phyloP scores from a whole-genome alignment of 2,888 invertebrate genomes.

The Ctena decussata region DNA sequence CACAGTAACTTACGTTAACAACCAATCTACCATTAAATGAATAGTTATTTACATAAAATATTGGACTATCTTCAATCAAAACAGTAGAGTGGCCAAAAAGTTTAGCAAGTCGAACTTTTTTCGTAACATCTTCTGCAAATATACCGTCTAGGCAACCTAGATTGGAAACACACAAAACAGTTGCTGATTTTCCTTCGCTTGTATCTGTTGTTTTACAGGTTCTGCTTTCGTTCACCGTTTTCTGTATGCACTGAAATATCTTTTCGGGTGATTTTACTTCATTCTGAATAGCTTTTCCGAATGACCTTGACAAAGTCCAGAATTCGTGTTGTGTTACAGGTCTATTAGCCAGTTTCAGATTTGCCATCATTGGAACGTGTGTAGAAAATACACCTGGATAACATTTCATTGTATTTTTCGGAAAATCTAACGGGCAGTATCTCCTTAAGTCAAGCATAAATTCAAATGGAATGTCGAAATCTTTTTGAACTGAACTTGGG shows the following conservation, averaged over 20 bases:
- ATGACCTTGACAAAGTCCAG: slow-evolving; percentile 49
- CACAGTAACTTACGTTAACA: slow-evolving; percentile 63
- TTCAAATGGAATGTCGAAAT: slow-evolving; percentile 48
- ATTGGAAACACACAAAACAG: slow-evolving; percentile 67
- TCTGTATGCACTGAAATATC: slow-evolving; percentile 32
- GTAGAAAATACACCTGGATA: slow-evolving; percentile 51
- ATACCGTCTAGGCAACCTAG: slow-evolving; percentile 60
- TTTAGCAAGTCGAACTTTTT: slow-evolving; percentile 46
- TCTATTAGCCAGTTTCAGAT: slow-evolving; percentile 16
- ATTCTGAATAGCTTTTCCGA: slow-evolving; percentile 21
- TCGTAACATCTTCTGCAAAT: slow-evolving; percentile 44
- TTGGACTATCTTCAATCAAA: slow-evolving; percentile 68
- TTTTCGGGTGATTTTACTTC: slow-evolving; percentile 36
- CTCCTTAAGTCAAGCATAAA: slow-evolving; percentile 57
- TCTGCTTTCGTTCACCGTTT: slow-evolving; percentile 4
- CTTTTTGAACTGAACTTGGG: not conserved
- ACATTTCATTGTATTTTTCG: not conserved
- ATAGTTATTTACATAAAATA: slow-evolving; percentile 62
- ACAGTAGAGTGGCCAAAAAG: slow-evolving; percentile 64
- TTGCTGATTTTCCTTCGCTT: slow-evolving; percentile 57
- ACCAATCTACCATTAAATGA: slow-evolving; percentile 50
- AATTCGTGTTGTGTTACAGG: slow-evolving; percentile 29
- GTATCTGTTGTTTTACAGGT: not conserved
- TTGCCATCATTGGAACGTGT: slow-evolving; percentile 40
- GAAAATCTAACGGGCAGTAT: not conserved